Evolutionary conservation across 2,888 invertebrate genomes (phyloP), one percentile per base, ranked within the genome.

Genomic region (Horisme vitalbata): DNA sequence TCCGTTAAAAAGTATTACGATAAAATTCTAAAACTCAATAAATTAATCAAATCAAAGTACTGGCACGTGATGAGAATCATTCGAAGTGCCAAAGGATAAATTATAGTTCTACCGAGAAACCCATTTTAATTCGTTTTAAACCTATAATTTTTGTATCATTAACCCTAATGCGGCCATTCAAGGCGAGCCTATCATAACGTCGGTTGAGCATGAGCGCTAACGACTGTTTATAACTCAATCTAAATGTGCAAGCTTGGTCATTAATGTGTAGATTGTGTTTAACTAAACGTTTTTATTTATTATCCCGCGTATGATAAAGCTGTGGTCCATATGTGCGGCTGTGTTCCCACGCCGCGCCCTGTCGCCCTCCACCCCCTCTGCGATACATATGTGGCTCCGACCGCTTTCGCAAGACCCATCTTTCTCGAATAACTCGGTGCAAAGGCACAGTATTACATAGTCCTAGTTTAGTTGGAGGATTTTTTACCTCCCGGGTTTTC

Each of bases 251-350:
- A 68, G 70, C 65, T 57, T 52, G 66, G 62, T 73, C 69, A 79
- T 76, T 71, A 78, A 48, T 68, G 68, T 64, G 65, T 69, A 75
- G 74, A 76, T 78, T 73, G 68, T 75, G 74, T 79, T 35, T 78
- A 78, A 78, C 77, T 78, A 75, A 83, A 77, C 66, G 68, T 79
- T 79, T 79, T 79, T 85, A 84, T 85, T 56, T 82, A 83, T 77
- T 78, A 73, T 67, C 65, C 65, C 39, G 71, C 73, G 71, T 75
- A 65, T 68, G 82, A 84, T 84, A 83, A 87, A 87, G 85, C 87
- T 89, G 88, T 75, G 73, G 68, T 77, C 83, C 88, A 87, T 69
- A 87, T 87, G 88, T 85, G 85, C 75, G 75, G 61, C 53, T 61
- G 71, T 70, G 81, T 87, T 87, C 88, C 85, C 87, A 86, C 71